Conservation (phyloP, 2,888 invertebrate species). For the Apodemia hepburni region DNA sequence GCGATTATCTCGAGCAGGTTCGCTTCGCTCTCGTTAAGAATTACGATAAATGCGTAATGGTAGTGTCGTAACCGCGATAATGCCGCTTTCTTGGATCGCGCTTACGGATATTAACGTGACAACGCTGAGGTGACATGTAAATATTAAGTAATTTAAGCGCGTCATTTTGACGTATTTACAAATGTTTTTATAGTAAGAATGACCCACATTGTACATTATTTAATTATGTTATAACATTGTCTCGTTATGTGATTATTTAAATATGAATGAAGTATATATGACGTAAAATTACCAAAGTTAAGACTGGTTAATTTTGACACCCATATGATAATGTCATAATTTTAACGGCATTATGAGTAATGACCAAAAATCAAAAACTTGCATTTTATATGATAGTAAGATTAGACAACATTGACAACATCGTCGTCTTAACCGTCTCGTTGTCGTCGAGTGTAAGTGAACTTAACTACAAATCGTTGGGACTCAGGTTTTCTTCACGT, state of each 20-base stretch:
- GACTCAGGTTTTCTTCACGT: no score
- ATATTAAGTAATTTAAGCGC: slow-evolving; percentile 2
- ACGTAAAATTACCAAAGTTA: no score
- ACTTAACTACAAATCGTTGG: no score
- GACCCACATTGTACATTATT: background rate
- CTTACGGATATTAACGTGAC: slow-evolving; percentile 29
- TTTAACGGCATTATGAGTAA: no score
- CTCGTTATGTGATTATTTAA: background rate
- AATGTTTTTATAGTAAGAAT: background rate
- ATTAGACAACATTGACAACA: no score
- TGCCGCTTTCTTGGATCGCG: slow-evolving; percentile 41
- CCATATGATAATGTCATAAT: no score
- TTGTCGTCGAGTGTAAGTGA: no score
- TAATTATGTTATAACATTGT: background rate
- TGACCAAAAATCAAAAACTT: no score
- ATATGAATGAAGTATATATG: no score
- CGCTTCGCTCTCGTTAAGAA: slow-evolving; percentile 61
- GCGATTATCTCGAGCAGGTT: slow-evolving; percentile 50
- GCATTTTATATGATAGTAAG: no score
- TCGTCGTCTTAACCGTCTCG: no score
- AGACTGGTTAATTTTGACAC: no score
- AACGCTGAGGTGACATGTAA: slow-evolving; percentile 2
- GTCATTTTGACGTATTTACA: background rate
- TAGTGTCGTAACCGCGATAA: slow-evolving; percentile 59
- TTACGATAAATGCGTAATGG: slow-evolving; percentile 67